Evolutionary conservation across 2,888 invertebrate species (phyloP), one percentile per base, ranked within the genome.

Genomic region (Leistus spinibarbis): DNA sequence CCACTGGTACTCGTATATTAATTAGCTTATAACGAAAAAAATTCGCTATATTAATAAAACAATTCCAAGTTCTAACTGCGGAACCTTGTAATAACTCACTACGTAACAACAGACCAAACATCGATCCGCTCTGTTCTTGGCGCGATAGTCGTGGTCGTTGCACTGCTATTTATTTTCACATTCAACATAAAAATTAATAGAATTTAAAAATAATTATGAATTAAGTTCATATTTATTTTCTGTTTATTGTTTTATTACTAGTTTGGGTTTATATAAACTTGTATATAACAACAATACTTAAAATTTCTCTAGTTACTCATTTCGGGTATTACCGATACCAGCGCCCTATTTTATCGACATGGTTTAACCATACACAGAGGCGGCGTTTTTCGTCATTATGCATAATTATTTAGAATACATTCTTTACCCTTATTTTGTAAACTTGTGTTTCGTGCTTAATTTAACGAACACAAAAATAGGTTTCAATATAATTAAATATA

Each of bases 1-100:
- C 86, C 77, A 82, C 83, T 77, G 83, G 82, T 76, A 82, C 81
- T 78, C 80, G 81, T 56, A 83, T 79, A 76, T 85, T 83, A 77
- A 83, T 83, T 73, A 90, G 85, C 88, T 89, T 90, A 85, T 87
- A 88, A 90, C 91, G 90, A 85, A 90, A 84, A 80, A 86, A 85
- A 85, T 88, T 88, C 80, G 89, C 88, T 81, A 90, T 88, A 86
- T 88, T 88, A 81, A 88, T 86, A 82, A 90, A 85, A 84, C 89
- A 90, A 87, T 90, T 90, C 91, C 91, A 91, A 89, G 91, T 91
- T 86, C 89, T 88, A 81, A 88, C 87, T 83, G 90, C 91, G 84
- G 91, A 90, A 86, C 89, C 90, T 88, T 90, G 90, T 88, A 91
- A 87, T 86, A 90, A 86, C 86, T 88, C 88, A 88, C 89, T 88